Percentiles rank a stretch among this genome's conserved stretches.
Conservation (phyloP, 2,888 invertebrate genomes). For the Balanococcus diminutus region DNA sequence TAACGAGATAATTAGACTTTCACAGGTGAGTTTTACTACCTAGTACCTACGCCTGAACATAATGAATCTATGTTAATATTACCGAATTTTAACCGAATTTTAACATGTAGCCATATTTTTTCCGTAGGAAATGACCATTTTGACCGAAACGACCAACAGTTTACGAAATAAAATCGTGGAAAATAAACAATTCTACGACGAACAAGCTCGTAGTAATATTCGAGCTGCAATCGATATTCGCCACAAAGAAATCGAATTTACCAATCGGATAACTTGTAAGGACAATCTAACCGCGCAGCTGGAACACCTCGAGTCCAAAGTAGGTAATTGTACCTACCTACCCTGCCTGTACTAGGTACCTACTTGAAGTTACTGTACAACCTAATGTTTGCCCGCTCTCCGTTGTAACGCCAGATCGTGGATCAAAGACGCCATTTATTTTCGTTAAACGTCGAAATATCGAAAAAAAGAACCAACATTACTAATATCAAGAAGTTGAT, state of each 20-base stretch:
- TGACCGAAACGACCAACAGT: not conserved
- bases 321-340: not conserved
- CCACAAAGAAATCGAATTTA: not conserved
- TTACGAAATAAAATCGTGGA: conserved; percentile 19
- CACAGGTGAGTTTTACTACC: not conserved
- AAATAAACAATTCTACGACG: conserved; percentile 8
- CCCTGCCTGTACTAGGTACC: not conserved
- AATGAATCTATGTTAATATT: not conserved
- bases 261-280: not conserved
- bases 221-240: not conserved
- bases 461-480: not conserved
- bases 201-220: conserved; percentile 44
- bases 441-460: not conserved
- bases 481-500: not conserved
- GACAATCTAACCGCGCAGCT: not conserved
- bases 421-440: not conserved
- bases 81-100: too few relatives aligned
- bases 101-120: too few relatives aligned
- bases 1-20: not conserved
- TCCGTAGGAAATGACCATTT: not conserved
- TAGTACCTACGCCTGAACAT: not conserved
- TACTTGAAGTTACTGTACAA: not conserved
- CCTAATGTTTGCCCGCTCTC: too few relatives aligned
- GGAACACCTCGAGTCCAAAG: not conserved
- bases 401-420: not conserved